A percentile compares a stretch with the other conserved stretches of the same genome.
phyloP scores from a whole-genome alignment of 2,113 vertebrate species.

The Daphoenositta chrysoptera region DNA sequence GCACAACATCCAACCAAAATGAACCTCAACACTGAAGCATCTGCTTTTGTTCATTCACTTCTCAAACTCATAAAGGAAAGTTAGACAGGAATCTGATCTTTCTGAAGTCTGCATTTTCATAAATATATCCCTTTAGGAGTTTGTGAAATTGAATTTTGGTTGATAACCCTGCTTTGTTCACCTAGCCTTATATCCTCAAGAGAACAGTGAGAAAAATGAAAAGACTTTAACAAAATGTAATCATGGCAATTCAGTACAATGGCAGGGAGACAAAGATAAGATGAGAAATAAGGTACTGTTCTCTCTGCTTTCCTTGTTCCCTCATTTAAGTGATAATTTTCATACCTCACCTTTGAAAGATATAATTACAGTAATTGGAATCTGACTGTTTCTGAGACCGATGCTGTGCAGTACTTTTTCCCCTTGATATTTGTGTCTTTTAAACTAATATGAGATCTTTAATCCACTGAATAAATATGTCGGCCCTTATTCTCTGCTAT shows the following conservation, averaged over 20 bases:
- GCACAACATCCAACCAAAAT: neutral
- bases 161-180: conserved; percentile 55
- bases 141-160: conserved; percentile 48
- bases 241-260: conserved; percentile 55
- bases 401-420: conserved; percentile 9
- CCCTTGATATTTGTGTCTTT: conserved; percentile 52
- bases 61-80: neutral
- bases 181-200: neutral
- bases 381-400: conserved; percentile 50
- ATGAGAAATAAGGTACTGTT: conserved; percentile 50
- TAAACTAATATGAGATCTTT: conserved; percentile 43
- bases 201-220: conserved; percentile 36
- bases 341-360: conserved; percentile 59
- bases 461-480: conserved; percentile 20
- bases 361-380: conserved; percentile 74
- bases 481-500: neutral
- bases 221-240: conserved; percentile 51
- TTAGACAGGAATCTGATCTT: neutral
- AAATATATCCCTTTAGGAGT: conserved; percentile 45
- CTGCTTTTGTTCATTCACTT: neutral
- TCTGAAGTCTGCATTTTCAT: conserved; percentile 38
- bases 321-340: conserved; percentile 46
- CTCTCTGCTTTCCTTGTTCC: conserved; percentile 35
- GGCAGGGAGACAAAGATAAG: conserved; percentile 60
- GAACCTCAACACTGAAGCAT: neutral